phyloP scores from a whole-genome alignment of 2,888 invertebrate species.

The Alcis repandata region DNA sequence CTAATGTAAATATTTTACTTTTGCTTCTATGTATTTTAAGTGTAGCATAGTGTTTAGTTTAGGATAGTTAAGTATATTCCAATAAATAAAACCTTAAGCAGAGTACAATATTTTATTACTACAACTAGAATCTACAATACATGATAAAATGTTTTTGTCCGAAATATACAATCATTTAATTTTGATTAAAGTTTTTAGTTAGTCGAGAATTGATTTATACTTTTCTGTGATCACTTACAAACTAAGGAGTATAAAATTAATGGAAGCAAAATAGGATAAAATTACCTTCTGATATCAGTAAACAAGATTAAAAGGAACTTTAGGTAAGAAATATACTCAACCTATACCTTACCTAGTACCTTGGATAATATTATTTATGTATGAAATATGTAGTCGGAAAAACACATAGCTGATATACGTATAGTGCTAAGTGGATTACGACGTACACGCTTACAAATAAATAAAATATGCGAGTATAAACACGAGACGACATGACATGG shows the following conservation, averaged over 20 bases:
- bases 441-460: slow-evolving; percentile 45
- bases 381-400: slow-evolving; percentile 7
- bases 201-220: slow-evolving; percentile 75
- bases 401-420: slow-evolving; percentile 16
- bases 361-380: slow-evolving; percentile 7
- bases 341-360: no score
- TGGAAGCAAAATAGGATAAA: slow-evolving; percentile 76
- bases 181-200: slow-evolving; percentile 66
- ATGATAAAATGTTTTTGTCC: slow-evolving; percentile 76
- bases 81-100: slow-evolving; percentile 44
- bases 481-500: slow-evolving; percentile 49
- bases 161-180: slow-evolving; percentile 82
- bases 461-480: slow-evolving; percentile 39
- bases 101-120: slow-evolving; percentile 67
- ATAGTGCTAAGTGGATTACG: slow-evolving; percentile 36
- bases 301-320: slow-evolving; percentile 62
- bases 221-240: slow-evolving; percentile 70
- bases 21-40: neutral
- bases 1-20: no score
- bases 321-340: slow-evolving; percentile 46
- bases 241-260: slow-evolving; percentile 70
- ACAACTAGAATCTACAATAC: slow-evolving; percentile 74
- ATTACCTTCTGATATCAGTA: slow-evolving; percentile 53
- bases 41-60: neutral
- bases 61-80: neutral